Evolutionary conservation across 2,888 invertebrate species (phyloP), one percentile per base, ranked within the genome.

Genomic region (Spodoptera picta): DNA sequence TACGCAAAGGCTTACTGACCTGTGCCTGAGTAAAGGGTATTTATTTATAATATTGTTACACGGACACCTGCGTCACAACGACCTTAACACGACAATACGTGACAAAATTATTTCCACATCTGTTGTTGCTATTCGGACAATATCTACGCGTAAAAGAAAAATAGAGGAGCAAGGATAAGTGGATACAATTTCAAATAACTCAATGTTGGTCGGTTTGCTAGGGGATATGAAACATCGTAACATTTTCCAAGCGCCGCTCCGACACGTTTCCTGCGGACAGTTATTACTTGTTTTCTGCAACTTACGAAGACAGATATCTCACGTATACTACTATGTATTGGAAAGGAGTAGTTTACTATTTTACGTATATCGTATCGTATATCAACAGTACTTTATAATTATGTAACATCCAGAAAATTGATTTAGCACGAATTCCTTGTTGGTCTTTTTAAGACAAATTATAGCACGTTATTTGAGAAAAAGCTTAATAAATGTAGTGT

Each of bases 401-500:
- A 19, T 19, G 19, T 19, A 19, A 19, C 19, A 19, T 19, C 19
- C 19, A 19, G 19, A 1, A 19, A 27, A 27, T 27, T 27, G 27
- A 27, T 27, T 27, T 27, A 3, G 27, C 27, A 27, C 27, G 5
- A 27, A 27, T 36, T 36, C 31, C 2, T 36, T 36, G 36, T 36
- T 9, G 7, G 10, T 7, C 27, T 36, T 23, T 44, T 36, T 43
- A n/a, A 41, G 19, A 23, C 23, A 4, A 51, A 51, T 19, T 31
- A n/a, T 14, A 49, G 54, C 19, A 51, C 45, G 55, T 54, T 69
- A 52, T 50, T 49, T 52, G 27, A 60, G 61, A 67, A 73, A 75
- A 78, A 79, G 75, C 63, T 70, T 51, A 60, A 67, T 66, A 62
- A 36, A 60, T 61, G 64, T 80, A 83, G 69, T 87, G 85, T 87